Evolutionary conservation across 2,113 vertebrate genomes (phyloP), one percentile per base, ranked within the genome.

Genomic region (Corythoichthys intestinalis): DNA sequence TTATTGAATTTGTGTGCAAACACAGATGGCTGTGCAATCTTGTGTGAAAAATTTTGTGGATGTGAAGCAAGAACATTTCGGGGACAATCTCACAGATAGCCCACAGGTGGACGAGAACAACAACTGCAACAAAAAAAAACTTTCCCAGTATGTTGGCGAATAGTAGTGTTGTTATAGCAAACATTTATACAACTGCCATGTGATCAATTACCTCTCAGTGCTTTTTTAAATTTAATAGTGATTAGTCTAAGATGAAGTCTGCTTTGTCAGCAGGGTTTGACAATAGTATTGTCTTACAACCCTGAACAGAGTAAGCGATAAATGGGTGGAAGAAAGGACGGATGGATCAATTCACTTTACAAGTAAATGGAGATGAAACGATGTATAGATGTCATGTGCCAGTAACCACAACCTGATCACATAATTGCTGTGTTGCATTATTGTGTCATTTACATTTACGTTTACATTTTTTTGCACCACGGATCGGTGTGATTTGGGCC

Each of bases 391-490:
- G 54, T 52, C 54, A 3, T 17, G 66, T 41, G 75, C 68, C 74
- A 78, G 58, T 58, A 66, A 74, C 67, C 74, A 66, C 70, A 74
- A 73, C 39, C 67, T 66, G 53, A 60, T 76, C 76, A 85, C 83
- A 78, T 86, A 72, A 76, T 76, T 52, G 8, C 44, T 68, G 35
- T 12, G 44, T 53, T 60, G 15, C 20, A 17, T n/a, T 50, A 61
- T 49, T 46, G 28, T 14, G 52, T 35, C 41, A 17, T 20, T 70
- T 39, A 69, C 72, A 75, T 72, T 69, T 83, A 28, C 20, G 20
- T 28, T 28, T 28, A 28, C 20, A 28, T 28, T 28, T 28, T 28
- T 28, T 28, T 28, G 20, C 20, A 28, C 20, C 20, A 28, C 20
- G 20, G 20, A 28, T 28, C 20, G 20, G 20, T 28, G 20, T 28